phyloP scores from a whole-genome alignment of 1,140 invertebrate genomes.

The Bicyclus anynana region DNA sequence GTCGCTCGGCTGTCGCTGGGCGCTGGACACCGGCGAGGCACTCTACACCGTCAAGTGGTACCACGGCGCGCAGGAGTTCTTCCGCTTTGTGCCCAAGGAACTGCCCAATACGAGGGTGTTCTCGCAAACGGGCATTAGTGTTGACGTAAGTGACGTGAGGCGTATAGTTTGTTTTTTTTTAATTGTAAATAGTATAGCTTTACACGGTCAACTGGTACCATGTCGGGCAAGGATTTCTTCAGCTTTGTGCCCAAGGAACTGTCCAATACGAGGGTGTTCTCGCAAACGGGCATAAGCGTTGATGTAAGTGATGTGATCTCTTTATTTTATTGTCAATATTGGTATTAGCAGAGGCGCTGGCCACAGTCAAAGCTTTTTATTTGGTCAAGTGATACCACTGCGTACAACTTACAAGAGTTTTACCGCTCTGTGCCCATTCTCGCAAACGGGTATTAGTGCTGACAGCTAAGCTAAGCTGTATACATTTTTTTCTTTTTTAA shows the following conservation, averaged over 20 bases:
- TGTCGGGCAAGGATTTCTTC: conserved; percentile 85
- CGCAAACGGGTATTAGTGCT: too few relatives aligned
- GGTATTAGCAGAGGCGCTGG: too few relatives aligned
- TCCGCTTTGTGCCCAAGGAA: conserved; percentile 86
- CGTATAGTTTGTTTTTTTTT: too few relatives aligned
- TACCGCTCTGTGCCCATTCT: too few relatives aligned
- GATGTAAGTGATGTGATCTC: too few relatives aligned
- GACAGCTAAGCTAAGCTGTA: too few relatives aligned
- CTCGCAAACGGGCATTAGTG: conserved; percentile 79
- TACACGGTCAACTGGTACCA: conserved; percentile 93
- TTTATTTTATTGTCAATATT: too few relatives aligned
- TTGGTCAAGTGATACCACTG: too few relatives aligned
- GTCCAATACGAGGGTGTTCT: conserved; percentile 83
- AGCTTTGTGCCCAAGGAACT: conserved; percentile 85
- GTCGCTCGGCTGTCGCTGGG: conserved; percentile 81
- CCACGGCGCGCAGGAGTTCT: conserved; percentile 87
- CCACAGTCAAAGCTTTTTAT: too few relatives aligned
- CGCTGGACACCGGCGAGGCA: conserved; percentile 79
- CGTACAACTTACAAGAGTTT: too few relatives aligned
- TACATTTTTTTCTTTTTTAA: too few relatives aligned
- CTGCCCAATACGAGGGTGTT: conserved; percentile 84
- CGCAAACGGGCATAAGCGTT: conserved; percentile 80
- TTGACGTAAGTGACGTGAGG: conserved; percentile 87
- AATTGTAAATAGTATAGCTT: too few relatives aligned
- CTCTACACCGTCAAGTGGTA: conserved; percentile 92